phyloP scores from a whole-genome alignment of 2,888 invertebrate species.

The Selenia dentaria region DNA sequence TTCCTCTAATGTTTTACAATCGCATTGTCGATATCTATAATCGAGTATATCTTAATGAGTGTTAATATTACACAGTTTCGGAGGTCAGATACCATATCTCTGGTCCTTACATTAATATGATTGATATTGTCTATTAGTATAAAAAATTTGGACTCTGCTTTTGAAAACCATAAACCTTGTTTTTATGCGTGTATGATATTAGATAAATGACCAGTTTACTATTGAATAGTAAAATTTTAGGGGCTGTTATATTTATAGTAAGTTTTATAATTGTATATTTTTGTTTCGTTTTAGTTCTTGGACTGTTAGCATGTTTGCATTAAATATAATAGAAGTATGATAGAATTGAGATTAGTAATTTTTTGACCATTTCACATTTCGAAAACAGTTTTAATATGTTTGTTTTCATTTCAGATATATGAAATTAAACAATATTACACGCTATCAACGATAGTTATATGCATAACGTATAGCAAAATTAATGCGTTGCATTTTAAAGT shows the following conservation, averaged over 20 bases:
- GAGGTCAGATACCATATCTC: slow-evolving; percentile 24
- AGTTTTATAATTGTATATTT: slow-evolving; percentile 74
- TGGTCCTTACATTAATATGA: slow-evolving; percentile 37
- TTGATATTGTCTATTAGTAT: slow-evolving; percentile 39
- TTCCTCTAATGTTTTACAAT: slow-evolving; percentile 56
- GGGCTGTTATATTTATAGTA: slow-evolving; percentile 81
- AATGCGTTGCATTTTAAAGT: slow-evolving; percentile 27
- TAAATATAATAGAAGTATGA: no score
- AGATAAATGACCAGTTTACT: slow-evolving; percentile 69
- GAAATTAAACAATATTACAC: not conserved
- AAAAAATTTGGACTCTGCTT: slow-evolving; percentile 72
- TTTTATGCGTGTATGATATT: slow-evolving; percentile 64
- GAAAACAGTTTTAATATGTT: no score
- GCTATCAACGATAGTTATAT: no score
- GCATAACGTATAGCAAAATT: slow-evolving; percentile 15
- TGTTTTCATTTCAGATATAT: no score
- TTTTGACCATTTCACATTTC: no score
- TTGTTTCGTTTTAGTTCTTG: slow-evolving; percentile 60
- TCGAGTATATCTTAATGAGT: slow-evolving; percentile 37
- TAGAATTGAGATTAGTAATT: no score
- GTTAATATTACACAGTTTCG: slow-evolving; percentile 36
- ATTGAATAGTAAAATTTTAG: slow-evolving; percentile 79
- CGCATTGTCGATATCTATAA: slow-evolving; percentile 39
- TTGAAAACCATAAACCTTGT: slow-evolving; percentile 65
- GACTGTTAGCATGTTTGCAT: slow-evolving; percentile 28